Conservation (phyloP, 1,140 invertebrate genomes). For the Aphis gossypii region DNA sequence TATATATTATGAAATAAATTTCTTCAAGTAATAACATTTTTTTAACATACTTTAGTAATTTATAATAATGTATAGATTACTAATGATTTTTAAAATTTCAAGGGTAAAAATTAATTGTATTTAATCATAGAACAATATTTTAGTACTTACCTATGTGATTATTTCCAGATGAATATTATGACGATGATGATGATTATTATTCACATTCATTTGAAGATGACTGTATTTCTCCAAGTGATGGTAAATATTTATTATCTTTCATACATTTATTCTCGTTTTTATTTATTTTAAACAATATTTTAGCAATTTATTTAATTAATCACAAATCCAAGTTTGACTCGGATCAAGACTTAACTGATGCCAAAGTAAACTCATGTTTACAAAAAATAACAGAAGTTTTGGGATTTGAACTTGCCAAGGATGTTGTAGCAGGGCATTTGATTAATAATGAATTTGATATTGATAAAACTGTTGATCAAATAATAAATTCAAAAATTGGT, state of each 20-base stretch:
- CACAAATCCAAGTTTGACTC: constrained; percentile 48
- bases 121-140: not conserved
- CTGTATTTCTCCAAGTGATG: constrained; percentile 87
- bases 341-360: constrained; percentile 35
- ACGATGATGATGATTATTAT: constrained; percentile 80
- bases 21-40: not conserved
- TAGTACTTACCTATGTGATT: not conserved
- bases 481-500: constrained; percentile 48
- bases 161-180: constrained; percentile 79
- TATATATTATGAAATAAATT: not conserved
- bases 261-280: not conserved
- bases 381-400: constrained; percentile 40
- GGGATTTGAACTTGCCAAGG: constrained; percentile 48
- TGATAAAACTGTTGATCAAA: constrained; percentile 53
- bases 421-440: constrained; percentile 41
- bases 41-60: not conserved
- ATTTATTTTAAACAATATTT: constrained; percentile 8
- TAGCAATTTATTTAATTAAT: constrained; percentile 53
- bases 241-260: constrained; percentile 60
- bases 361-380: constrained; percentile 49
- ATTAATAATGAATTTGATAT: constrained; percentile 51
- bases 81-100: not conserved
- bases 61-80: not conserved
- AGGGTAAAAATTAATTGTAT: not conserved
- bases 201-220: constrained; percentile 91